Conservation (phyloP, 2,113 vertebrate species). For the Enhydra lutris region DNA sequence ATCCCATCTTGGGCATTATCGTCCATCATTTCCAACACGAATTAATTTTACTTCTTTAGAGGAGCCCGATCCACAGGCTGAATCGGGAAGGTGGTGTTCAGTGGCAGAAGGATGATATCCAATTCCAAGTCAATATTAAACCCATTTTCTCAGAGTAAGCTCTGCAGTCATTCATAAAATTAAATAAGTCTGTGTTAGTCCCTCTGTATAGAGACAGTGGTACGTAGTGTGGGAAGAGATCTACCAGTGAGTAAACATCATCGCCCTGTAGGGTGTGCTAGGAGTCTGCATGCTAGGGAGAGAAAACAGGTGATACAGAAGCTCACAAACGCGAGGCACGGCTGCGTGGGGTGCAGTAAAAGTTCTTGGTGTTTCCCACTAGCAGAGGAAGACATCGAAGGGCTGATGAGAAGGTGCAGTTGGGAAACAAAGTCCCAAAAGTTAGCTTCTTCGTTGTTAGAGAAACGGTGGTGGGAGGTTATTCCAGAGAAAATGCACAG, state of each 20-base stretch:
- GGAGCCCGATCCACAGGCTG: neutral
- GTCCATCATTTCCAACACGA: neutral
- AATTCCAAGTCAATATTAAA: neutral
- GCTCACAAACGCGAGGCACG: neutral
- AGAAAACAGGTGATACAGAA: neutral
- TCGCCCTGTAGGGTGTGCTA: neutral
- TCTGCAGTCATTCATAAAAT: neutral
- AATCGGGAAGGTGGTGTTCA: neutral
- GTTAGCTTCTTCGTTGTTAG: neutral
- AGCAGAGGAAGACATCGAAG: too few relatives aligned
- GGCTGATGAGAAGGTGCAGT: neutral
- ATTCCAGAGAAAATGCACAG: neutral
- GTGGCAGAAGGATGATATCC: neutral
- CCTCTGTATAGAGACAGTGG: neutral
- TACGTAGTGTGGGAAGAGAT: neutral
- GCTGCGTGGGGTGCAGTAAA: too few relatives aligned
- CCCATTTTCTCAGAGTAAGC: neutral
- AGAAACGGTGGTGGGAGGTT: neutral
- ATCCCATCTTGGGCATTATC: neutral
- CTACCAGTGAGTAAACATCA: neutral
- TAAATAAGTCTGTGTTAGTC: neutral
- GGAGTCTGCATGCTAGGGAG: neutral
- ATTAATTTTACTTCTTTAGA: neutral
- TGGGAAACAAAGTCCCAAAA: neutral
- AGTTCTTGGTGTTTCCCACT: neutral